Conservation (phyloP, 1,140 invertebrate species). For the Pseudomyrmex dendroicus region DNA sequence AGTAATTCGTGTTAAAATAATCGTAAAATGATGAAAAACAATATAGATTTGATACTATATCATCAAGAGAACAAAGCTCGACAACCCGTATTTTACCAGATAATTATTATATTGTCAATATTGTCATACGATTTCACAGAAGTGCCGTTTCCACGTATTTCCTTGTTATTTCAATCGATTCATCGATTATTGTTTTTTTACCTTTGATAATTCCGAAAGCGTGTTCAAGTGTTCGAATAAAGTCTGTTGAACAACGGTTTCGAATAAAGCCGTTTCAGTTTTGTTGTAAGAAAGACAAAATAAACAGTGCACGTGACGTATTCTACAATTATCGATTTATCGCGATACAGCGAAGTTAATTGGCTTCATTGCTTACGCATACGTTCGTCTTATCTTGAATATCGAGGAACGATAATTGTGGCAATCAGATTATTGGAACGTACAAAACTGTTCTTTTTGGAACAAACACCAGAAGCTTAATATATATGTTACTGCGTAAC, state of each 20-base stretch:
- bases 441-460: not conserved
- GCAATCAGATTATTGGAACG: not conserved
- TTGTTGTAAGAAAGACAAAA: slow-evolving; percentile 32
- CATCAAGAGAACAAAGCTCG: not conserved
- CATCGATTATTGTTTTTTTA: slow-evolving; percentile 56
- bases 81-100: not conserved
- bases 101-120: not conserved
- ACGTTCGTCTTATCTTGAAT: slow-evolving; percentile 24
- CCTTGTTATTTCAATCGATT: slow-evolving; percentile 57
- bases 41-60: not conserved
- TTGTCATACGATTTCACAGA: not conserved
- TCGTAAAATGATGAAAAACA: too few species aligned
- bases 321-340: slow-evolving; percentile 52
- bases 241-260: slow-evolving; percentile 28
- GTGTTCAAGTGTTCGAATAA: slow-evolving; percentile 52
- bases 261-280: slow-evolving; percentile 25
- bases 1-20: not conserved
- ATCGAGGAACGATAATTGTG: not conserved
- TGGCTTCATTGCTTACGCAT: slow-evolving; percentile 17
- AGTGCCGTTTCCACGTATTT: not conserved
- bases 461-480: not conserved
- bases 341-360: slow-evolving; percentile 48
- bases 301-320: slow-evolving; percentile 38
- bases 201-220: slow-evolving; percentile 41
- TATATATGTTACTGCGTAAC: too few species aligned